Evolutionary conservation across 2,113 vertebrate genomes (phyloP).

Genomic region (Leucopsar rothschildi): DNA sequence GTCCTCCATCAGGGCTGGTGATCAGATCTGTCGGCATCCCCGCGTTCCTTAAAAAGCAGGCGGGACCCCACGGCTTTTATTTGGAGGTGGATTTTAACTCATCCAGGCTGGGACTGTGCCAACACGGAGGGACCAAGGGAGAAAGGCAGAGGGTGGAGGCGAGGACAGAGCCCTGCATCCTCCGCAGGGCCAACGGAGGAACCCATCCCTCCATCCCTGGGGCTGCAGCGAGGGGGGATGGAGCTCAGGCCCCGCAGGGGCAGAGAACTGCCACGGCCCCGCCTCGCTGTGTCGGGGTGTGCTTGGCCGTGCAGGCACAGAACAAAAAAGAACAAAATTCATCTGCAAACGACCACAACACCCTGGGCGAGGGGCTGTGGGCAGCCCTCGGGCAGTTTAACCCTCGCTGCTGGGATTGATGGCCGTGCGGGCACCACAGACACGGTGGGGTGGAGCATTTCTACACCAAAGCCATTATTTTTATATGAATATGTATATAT

Average conservation of each 20-base stretch:
- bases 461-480: neutral
- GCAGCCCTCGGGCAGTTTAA: neutral
- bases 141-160: no score
- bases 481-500: neutral
- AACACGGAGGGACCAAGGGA: neutral
- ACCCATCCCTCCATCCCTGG: neutral
- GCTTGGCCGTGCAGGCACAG: neutral
- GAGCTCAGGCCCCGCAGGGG: rapidly evolving
- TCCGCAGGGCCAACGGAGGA: rapidly evolving
- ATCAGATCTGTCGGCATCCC: neutral
- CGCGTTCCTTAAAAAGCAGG: rapidly evolving
- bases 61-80: neutral
- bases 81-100: neutral
- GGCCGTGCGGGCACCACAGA: rapidly evolving
- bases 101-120: neutral
- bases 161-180: neutral
- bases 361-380: neutral
- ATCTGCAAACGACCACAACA: neutral
- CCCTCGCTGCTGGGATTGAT: rapidly evolving
- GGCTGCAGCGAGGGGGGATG: rapidly evolving
- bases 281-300: rapidly evolving
- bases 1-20: neutral
- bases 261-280: neutral
- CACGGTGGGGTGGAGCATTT: neutral
- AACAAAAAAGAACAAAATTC: neutral